Conservation (phyloP, 1,140 invertebrate genomes). For the Caligus rogercresseyi region DNA sequence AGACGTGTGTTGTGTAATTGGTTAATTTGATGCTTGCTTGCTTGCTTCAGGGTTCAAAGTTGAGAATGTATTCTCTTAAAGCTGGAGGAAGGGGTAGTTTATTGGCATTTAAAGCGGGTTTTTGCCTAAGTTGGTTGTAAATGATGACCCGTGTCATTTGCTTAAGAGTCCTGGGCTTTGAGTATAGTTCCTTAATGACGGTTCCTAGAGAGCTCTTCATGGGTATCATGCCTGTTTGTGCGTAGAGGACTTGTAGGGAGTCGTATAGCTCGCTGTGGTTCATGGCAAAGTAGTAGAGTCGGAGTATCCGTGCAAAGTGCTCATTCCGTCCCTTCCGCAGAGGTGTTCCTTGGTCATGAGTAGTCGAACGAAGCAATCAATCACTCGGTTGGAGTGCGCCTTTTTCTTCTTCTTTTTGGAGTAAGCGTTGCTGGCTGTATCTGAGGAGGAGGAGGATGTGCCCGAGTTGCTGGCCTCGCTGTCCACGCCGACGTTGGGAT, state of each 20-base stretch:
- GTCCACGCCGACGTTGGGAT: constrained; percentile 28
- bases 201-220: constrained; percentile 40
- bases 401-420: not conserved
- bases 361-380: constrained; percentile 47
- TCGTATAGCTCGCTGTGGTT: constrained; percentile 34
- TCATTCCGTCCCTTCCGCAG: constrained; percentile 35
- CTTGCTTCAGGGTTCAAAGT: constrained; percentile 39
- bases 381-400: constrained; percentile 25
- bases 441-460: not conserved
- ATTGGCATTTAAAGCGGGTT: constrained; percentile 41
- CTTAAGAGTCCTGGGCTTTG: constrained; percentile 42
- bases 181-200: constrained; percentile 40
- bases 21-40: too few species aligned
- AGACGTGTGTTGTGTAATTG: too few species aligned
- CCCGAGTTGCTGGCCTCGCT: not conserved
- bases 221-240: constrained; percentile 44
- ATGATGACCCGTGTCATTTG: constrained; percentile 45
- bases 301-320: constrained; percentile 42
- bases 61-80: constrained; percentile 48
- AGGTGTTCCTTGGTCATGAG: constrained; percentile 47
- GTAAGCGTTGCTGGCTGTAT: not conserved
- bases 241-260: constrained; percentile 34
- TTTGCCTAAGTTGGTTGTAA: constrained; percentile 40
- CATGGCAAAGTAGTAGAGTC: constrained; percentile 48
- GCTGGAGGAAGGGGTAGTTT: constrained; percentile 44